Percentiles rank a stretch among this genome's conserved stretches.
Conservation (phyloP, 2,113 vertebrate species). For the Antechinus flavipes region DNA sequence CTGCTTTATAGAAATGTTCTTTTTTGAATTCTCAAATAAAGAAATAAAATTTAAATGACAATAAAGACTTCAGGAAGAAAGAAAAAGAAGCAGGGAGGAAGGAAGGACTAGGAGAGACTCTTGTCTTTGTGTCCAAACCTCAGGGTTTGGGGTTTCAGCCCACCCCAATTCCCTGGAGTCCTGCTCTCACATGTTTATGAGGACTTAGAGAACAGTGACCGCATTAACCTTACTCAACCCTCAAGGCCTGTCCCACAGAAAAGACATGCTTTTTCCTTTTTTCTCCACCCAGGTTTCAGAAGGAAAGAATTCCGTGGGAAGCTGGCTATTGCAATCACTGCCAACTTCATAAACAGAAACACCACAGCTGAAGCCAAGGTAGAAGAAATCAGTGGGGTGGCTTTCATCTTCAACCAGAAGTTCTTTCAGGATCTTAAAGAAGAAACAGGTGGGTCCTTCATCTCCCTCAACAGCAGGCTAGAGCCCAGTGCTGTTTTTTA, state of each 20-base stretch:
- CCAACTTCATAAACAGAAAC: constrained; percentile 99
- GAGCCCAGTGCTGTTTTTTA: neutral
- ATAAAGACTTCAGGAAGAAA: neutral
- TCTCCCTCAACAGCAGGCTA: constrained; percentile 5
- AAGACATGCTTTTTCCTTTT: constrained; percentile 16
- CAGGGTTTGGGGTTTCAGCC: neutral
- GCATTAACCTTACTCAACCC: neutral
- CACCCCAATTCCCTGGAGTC: neutral
- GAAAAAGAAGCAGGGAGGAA: neutral
- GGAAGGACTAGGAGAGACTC: neutral
- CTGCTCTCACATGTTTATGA: neutral
- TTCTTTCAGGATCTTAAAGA: constrained; percentile 98
- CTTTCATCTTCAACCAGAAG: constrained; percentile 99
- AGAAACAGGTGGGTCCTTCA: constrained; percentile 90
- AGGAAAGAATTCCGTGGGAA: constrained; percentile 98
- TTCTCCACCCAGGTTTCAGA: constrained; percentile 89
- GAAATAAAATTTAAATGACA: neutral
- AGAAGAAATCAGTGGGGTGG: constrained; percentile 98
- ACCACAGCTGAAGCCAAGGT: constrained; percentile 97
- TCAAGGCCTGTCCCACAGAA: constrained; percentile 13
- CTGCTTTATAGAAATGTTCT: neutral
- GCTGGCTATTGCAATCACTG: constrained; percentile 97
- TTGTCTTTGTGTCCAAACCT: neutral
- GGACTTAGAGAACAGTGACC: constrained; percentile 25
- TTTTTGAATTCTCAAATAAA: neutral